These are phyloP conservation scores for Coreoperca whiteheadi DNA, from an alignment of 2,113 vertebrate genomes.

Conservation along the genomic window DNA sequence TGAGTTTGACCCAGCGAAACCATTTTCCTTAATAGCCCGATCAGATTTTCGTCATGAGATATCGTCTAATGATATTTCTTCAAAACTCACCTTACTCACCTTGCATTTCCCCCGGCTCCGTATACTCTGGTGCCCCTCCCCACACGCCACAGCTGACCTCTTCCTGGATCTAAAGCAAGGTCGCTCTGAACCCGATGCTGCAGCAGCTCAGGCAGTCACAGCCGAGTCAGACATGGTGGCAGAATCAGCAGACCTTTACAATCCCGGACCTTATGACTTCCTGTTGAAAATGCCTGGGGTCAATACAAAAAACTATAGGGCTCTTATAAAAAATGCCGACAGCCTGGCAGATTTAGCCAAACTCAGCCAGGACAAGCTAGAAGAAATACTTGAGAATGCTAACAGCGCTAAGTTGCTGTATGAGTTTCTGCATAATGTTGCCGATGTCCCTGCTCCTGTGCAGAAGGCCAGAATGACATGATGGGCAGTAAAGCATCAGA, in stretches of 20 bases:
- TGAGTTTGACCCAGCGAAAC: slow-evolving; percentile 93
- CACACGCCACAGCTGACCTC: slow-evolving; percentile 90
- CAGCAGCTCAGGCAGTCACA: slow-evolving; percentile 88
- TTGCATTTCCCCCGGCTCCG: slow-evolving; percentile 95
- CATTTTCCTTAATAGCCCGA: slow-evolving; percentile 90
- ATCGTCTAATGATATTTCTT: slow-evolving; percentile 90
- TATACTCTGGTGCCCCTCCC: slow-evolving; percentile 96
- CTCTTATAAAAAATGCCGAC: slow-evolving; percentile 86
- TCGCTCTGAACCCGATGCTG: slow-evolving; percentile 86
- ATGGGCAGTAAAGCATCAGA: not conserved
- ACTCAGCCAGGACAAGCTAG: slow-evolving; percentile 86
- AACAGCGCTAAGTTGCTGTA: slow-evolving; percentile 88
- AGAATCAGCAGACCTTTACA: slow-evolving; percentile 89
- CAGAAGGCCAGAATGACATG: slow-evolving; percentile 67
- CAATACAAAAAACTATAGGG: slow-evolving; percentile 89
- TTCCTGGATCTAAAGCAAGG: slow-evolving; percentile 93
- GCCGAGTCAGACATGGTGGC: slow-evolving; percentile 90
- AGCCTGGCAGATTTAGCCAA: slow-evolving; percentile 89
- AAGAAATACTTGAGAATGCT: slow-evolving; percentile 85
- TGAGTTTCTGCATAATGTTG: slow-evolving; percentile 91
- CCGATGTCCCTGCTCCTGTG: slow-evolving; percentile 66
- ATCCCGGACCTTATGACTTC: slow-evolving; percentile 94
- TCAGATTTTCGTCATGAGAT: slow-evolving; percentile 91
- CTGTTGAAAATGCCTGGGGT: slow-evolving; percentile 95
- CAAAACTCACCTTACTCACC: slow-evolving; percentile 93